A percentile compares a stretch with the other conserved stretches of the same genome.
Evolutionary conservation across 2,113 vertebrate genomes (phyloP).

Genomic region (Triplophysa siluroides): DNA sequence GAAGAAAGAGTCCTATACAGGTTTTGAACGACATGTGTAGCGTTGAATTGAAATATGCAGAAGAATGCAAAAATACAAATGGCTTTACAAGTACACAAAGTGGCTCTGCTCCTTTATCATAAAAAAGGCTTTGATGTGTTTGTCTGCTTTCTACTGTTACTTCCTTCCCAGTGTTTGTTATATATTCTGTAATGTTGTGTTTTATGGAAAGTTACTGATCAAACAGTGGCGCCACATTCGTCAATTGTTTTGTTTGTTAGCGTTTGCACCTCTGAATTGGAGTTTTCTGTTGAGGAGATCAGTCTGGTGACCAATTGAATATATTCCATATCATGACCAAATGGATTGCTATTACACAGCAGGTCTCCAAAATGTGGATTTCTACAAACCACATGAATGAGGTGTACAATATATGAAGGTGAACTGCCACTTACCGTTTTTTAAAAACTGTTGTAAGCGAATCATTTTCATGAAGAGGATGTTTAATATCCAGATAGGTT

Average conservation of each 20-base stretch:
- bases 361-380: constrained; percentile 44
- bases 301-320: constrained; percentile 49
- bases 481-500: constrained; percentile 11
- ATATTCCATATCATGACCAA: constrained; percentile 45
- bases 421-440: constrained; percentile 32
- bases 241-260: background rate
- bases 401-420: constrained; percentile 55
- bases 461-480: constrained; percentile 57
- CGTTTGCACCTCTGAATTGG: background rate
- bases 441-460: constrained; percentile 51
- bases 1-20: too few species aligned
- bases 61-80: too few species aligned
- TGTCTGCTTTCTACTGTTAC: constrained; percentile 19
- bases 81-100: too few species aligned
- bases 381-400: constrained; percentile 36
- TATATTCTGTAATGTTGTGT: constrained; percentile 7
- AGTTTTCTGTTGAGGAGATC: background rate
- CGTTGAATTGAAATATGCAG: too few species aligned
- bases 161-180: constrained; percentile 35
- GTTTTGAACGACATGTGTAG: too few species aligned
- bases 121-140: background rate
- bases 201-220: constrained; percentile 53
- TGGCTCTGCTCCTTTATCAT: background rate
- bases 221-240: background rate
- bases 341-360: constrained; percentile 32